Conservation (phyloP, 2,888 invertebrate species). For the Helleia helle region DNA sequence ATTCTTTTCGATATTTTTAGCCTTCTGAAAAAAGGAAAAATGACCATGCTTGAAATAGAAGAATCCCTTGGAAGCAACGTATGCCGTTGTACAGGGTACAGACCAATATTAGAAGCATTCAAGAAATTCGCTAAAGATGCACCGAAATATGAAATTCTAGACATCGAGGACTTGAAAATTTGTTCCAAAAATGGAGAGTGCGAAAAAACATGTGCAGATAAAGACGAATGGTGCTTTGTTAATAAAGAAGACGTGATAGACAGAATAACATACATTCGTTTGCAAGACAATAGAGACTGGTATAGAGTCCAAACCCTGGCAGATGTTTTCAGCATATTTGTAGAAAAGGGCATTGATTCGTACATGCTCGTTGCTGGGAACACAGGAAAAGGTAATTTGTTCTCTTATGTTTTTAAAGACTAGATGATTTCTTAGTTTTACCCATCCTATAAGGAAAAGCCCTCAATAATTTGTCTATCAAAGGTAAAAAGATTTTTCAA, state of each 20-base stretch:
- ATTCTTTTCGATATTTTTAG: no score
- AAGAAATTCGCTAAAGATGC: constrained; percentile 72
- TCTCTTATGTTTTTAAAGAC: no score
- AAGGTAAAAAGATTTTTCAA: no score
- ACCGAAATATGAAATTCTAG: constrained; percentile 27
- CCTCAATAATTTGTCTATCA: no score
- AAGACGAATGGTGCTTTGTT: constrained; percentile 41
- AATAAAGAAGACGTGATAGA: constrained; percentile 24
- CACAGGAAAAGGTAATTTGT: constrained; percentile 79
- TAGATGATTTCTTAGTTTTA: no score
- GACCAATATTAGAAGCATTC: constrained; percentile 77
- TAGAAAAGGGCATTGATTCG: constrained; percentile 35
- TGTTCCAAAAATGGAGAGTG: constrained; percentile 24
- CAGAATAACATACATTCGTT: constrained; percentile 24
- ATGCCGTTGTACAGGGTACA: constrained; percentile 82
- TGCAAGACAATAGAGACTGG: constrained; percentile 55
- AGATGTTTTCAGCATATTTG: constrained; percentile 57
- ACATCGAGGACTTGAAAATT: constrained; percentile 38
- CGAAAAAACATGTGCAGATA: constrained; percentile 20
- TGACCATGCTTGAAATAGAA: constrained; percentile 77
- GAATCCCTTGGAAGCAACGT: constrained; percentile 81
- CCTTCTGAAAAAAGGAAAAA: constrained; percentile 40
- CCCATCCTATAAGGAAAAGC: no score
- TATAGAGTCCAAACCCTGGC: constrained; percentile 56
- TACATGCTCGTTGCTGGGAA: constrained; percentile 80